phyloP scores from a whole-genome alignment of 37 sponge, comb jelly and placozoan species.

The Chondrosia reniformis region DNA sequence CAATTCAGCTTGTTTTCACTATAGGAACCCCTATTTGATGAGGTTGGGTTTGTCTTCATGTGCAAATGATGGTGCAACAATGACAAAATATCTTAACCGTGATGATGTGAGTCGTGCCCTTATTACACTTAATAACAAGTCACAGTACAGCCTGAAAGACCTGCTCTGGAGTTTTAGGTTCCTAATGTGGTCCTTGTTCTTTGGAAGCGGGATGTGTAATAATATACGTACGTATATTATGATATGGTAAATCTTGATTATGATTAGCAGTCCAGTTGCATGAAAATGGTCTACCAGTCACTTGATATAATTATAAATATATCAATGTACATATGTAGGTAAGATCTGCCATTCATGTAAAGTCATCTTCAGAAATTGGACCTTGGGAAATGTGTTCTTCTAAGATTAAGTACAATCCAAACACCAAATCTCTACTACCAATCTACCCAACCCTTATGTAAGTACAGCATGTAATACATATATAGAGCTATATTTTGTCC shows the following conservation, averaged over 20 bases:
- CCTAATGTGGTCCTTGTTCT: no score
- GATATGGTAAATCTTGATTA: no score
- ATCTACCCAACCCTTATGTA: conserved; percentile 68
- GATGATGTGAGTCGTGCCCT: no score
- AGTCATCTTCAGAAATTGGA: conserved; percentile 33
- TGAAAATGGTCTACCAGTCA: no score
- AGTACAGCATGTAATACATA: not conserved
- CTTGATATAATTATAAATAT: not conserved
- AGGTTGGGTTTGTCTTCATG: not conserved
- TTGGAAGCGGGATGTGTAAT: no score
- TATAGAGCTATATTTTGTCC: not conserved
- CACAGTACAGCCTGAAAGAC: no score
- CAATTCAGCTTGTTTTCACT: no score
- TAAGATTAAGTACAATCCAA: conserved; percentile 33
- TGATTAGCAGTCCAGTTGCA: no score
- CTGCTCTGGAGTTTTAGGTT: no score
- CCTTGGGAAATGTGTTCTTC: conserved; percentile 47
- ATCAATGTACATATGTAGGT: conserved; percentile 18
- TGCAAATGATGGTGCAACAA: not conserved
- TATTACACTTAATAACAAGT: no score
- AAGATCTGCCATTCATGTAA: conserved; percentile 48
- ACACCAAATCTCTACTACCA: conserved; percentile 44
- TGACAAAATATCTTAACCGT: not conserved
- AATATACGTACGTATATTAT: no score
- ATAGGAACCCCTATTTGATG: no score